Base-by-base conservation (phyloP, 1,140 invertebrate genomes). In the Hyposmocoma kahamanoa region DNA sequence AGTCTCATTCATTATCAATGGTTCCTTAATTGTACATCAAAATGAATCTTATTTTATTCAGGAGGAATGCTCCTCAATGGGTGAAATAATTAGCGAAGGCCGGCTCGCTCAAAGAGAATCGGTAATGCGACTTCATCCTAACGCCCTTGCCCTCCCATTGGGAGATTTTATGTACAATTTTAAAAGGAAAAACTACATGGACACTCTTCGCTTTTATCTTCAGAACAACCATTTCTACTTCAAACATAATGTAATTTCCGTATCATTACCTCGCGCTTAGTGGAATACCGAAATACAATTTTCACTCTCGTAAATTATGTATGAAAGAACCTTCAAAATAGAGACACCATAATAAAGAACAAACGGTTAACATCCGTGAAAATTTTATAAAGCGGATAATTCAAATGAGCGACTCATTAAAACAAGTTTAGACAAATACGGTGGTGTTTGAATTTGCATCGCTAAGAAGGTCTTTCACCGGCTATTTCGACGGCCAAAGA, bases 81-180 rank as follows among this genome's bases (percentile, higher is more conserved):
- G 30, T 50, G 43, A 61, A 67, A 62, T 67, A 67, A 67, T 67
- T 64, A 67, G 42, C 38, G 56, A 47, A 39, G 55, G 11, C 24
- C 32, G 55, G 11, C 24, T 26, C 11, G 24, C 5, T 5, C 24
- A 11, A 26, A 26, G 5, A 6, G 11, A 26, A 26, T 26, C 24
- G 5, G 24, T 26, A 26, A 26, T 26, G 11, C 24, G 11, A 26
- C 5, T 26, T 26, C 5, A 26, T n/a, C n/a, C n/a, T n/a, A n/a
- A n/a, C n/a, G n/a, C n/a, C n/a, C n/a, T n/a, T n/a, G n/a, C n/a
- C n/a, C n/a, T n/a, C n/a, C n/a, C n/a, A n/a, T n/a, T n/a, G n/a
- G n/a, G n/a, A n/a, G n/a, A n/a, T n/a, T n/a, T n/a, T n/a, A n/a
- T n/a, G n/a, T n/a, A n/a, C n/a, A n/a, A n/a, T n/a, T n/a, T n/a